Percentiles rank a stretch among this genome's conserved stretches.
phyloP scores from a whole-genome alignment of 2,797 vertebrate genomes.

The Sebastes flavidus region DNA sequence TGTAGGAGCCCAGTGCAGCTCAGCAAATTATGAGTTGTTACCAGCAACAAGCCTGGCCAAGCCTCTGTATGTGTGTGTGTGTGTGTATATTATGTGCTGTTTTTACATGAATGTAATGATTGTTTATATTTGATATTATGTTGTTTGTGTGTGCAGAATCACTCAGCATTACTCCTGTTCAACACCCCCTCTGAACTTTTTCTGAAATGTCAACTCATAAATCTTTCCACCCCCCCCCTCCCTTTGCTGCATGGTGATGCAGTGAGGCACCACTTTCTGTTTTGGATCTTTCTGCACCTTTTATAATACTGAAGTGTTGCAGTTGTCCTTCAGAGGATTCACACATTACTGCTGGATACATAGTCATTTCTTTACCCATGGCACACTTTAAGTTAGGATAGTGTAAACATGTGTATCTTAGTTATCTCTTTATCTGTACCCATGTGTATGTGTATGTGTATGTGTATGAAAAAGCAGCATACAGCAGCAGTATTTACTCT shows the following conservation, averaged over 20 bases:
- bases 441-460: neutral
- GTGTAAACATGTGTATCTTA: conserved; percentile 17
- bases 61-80: conserved; percentile 23
- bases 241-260: conserved; percentile 62
- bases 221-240: conserved; percentile 51
- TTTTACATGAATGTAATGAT: neutral
- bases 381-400: neutral
- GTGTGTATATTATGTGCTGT: neutral
- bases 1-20: conserved; percentile 52
- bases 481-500: conserved; percentile 34
- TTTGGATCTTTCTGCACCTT: conserved; percentile 34
- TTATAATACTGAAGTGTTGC: conserved; percentile 28
- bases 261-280: conserved; percentile 36
- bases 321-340: conserved; percentile 33
- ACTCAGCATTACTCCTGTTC: conserved; percentile 32
- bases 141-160: conserved; percentile 29
- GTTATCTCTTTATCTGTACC: neutral
- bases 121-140: conserved; percentile 16
- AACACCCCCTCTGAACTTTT: conserved; percentile 53
- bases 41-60: conserved; percentile 39
- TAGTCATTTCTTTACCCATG: conserved; percentile 6
- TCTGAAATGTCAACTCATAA: conserved; percentile 71
- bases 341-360: neutral
- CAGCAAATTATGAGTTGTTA: conserved; percentile 58
- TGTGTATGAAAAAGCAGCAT: conserved; percentile 10